Evolutionary conservation across 2,888 invertebrate genomes (phyloP).

Genomic region (Hetaerina titia): DNA sequence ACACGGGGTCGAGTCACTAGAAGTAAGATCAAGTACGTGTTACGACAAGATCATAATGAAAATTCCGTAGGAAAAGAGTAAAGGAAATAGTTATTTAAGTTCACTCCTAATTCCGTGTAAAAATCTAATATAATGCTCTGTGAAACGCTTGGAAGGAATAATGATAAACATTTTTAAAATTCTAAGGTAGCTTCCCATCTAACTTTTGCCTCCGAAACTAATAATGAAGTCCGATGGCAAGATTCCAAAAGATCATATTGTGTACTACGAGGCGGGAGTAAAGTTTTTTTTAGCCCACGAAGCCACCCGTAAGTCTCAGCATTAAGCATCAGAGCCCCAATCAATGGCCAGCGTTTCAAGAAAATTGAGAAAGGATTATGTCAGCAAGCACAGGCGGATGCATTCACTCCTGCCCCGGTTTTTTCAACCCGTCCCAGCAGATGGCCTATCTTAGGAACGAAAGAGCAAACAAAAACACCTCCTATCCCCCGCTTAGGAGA

Average conservation of each 20-base stretch:
- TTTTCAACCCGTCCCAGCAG: neutral
- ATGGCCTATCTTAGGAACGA: conserved; percentile 41
- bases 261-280: neutral
- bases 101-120: neutral
- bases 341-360: neutral
- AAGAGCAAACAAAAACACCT: conserved; percentile 20
- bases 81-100: neutral
- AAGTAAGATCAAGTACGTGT: neutral
- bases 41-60: neutral
- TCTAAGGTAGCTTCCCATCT: neutral
- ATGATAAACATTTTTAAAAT: neutral
- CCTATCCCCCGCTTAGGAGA: neutral
- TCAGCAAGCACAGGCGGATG: conserved; percentile 50
- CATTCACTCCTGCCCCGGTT: conserved; percentile 40
- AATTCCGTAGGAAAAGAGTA: neutral
- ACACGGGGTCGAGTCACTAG: neutral
- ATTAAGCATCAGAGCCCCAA: neutral
- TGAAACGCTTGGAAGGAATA: neutral
- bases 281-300: neutral
- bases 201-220: neutral
- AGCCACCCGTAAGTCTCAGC: neutral
- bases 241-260: neutral
- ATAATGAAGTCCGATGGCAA: conserved; percentile 1
- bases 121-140: neutral
- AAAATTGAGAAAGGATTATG: conserved; percentile 1